Percentiles rank a stretch among this genome's conserved stretches.
These are phyloP conservation scores for Agrochola litura DNA, from an alignment of 2,888 invertebrate species.

Conservation along the genomic window DNA sequence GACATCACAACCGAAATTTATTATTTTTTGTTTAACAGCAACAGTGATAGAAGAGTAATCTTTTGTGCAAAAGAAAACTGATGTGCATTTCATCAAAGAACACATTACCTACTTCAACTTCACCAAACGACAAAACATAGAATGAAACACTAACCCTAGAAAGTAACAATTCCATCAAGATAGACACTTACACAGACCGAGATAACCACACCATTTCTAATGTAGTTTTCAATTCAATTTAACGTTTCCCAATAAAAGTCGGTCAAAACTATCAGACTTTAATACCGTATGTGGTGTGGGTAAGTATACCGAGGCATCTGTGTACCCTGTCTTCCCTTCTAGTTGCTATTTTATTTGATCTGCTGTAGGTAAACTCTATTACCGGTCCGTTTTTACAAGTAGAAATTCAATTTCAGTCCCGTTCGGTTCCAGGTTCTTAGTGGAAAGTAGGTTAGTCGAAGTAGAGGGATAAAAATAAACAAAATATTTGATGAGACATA, in stretches of 20 bases:
- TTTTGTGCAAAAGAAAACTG: background rate
- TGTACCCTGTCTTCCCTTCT: slow-evolving; percentile 73
- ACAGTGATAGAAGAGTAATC: background rate
- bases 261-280: slow-evolving; percentile 55
- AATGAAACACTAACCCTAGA: slow-evolving; percentile 12
- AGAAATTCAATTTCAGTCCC: slow-evolving; percentile 86
- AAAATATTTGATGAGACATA: slow-evolving; percentile 60
- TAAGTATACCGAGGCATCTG: slow-evolving; percentile 67
- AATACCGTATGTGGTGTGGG: slow-evolving; percentile 48
- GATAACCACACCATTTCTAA: slow-evolving; percentile 48
- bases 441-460: slow-evolving; percentile 83
- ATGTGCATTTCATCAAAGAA: background rate
- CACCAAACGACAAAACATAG: background rate
- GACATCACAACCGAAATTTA: background rate
- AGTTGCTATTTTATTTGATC: slow-evolving; percentile 87
- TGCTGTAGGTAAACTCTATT: slow-evolving; percentile 87
- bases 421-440: slow-evolving; percentile 80
- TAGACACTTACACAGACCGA: slow-evolving; percentile 23
- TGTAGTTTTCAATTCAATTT: slow-evolving; percentile 48
- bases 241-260: slow-evolving; percentile 57
- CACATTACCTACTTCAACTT: background rate
- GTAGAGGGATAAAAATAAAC: slow-evolving; percentile 79
- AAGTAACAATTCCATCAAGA: slow-evolving; percentile 26
- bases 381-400: slow-evolving; percentile 87
- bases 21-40: background rate